A percentile compares a stretch with the other conserved stretches of the same genome.
These are phyloP conservation scores for Alfaro cultratus DNA, from an alignment of 2,797 vertebrate species.

Conservation along the genomic window DNA sequence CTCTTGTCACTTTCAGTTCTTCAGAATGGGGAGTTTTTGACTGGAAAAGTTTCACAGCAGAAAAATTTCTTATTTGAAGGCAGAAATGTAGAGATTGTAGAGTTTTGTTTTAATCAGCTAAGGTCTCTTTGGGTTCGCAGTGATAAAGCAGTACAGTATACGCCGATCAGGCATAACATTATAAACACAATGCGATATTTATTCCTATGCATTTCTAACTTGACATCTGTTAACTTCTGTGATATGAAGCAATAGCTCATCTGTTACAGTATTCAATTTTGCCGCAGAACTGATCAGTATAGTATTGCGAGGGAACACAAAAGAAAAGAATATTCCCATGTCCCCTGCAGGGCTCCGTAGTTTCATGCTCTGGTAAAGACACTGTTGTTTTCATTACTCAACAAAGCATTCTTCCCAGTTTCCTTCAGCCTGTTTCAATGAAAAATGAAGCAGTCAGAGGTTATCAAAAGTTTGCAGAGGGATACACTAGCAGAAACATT, in stretches of 20 bases:
- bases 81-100: neutral
- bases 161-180: neutral
- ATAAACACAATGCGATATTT: too few species aligned
- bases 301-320: too few species aligned
- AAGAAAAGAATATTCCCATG: too few species aligned
- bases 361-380: neutral
- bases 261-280: too few species aligned
- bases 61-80: neutral
- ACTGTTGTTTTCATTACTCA: neutral
- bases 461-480: conserved; percentile 2
- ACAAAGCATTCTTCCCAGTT: neutral
- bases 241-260: neutral
- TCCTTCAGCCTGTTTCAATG: neutral
- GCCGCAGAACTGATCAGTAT: too few species aligned
- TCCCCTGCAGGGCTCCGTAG: too few species aligned
- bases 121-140: neutral
- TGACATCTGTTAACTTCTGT: neutral
- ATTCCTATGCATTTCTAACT: neutral
- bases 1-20: conserved; percentile 1
- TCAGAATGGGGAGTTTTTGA: neutral
- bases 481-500: neutral
- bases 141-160: too few species aligned
- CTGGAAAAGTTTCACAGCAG: neutral
- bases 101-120: neutral
- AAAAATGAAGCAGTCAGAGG: conserved; percentile 5